These are phyloP conservation scores for Podiceps cristatus DNA, from an alignment of 2,113 vertebrate species.

Conservation along the genomic window DNA sequence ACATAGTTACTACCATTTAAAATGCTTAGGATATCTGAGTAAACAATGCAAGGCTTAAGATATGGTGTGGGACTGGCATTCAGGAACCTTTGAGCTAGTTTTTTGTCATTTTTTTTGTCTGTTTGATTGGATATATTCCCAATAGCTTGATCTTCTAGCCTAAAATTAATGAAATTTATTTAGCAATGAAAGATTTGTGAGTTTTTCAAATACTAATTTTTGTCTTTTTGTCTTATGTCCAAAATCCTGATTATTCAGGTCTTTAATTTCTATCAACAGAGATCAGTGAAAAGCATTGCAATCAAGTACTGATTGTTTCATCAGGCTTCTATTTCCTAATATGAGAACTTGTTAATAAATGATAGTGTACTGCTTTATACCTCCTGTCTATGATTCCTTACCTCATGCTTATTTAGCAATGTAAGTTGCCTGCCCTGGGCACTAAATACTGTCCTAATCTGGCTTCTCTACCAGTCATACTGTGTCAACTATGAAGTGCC, in stretches of 20 bases:
- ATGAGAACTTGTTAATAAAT: background rate
- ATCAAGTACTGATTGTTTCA: background rate
- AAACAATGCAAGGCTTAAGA: background rate
- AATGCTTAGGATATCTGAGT: background rate
- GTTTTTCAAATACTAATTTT: background rate
- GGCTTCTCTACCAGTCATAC: background rate
- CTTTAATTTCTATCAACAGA: background rate
- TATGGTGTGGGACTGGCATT: rapidly evolving
- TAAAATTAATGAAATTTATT: background rate
- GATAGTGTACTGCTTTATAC: background rate
- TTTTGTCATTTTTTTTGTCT: background rate
- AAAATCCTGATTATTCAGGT: background rate
- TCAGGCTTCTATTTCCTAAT: background rate
- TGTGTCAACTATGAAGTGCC: background rate
- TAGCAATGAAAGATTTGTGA: background rate
- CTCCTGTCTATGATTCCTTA: background rate
- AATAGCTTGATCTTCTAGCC: background rate
- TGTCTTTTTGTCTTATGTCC: background rate
- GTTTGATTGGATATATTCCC: background rate
- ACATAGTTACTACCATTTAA: background rate
- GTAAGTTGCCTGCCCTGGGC: background rate
- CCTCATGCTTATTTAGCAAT: background rate
- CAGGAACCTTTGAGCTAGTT: background rate
- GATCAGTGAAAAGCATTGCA: background rate
- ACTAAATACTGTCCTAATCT: background rate